Evolutionary conservation across 2,797 vertebrate genomes (phyloP).

Genomic region (Megaceryle alcyon): DNA sequence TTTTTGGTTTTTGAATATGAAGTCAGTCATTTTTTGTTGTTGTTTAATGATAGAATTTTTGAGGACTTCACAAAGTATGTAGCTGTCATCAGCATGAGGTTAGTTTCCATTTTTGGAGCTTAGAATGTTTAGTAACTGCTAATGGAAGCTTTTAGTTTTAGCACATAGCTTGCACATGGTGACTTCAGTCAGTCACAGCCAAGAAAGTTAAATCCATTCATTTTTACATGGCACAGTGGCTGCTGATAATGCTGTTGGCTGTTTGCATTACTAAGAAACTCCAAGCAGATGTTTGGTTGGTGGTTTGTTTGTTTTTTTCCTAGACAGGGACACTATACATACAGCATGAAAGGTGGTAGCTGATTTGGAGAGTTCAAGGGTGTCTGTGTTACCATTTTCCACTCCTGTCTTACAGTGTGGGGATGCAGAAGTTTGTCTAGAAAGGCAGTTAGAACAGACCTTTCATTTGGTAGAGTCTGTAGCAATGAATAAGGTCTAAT

Average conservation of each 20-base stretch:
- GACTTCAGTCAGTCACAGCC: not conserved
- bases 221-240: fast-evolving
- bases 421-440: not conserved
- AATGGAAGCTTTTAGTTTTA: not conserved
- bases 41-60: not conserved
- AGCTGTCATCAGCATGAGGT: not conserved
- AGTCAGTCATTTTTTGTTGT: not conserved
- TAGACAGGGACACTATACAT: no score
- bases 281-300: not conserved
- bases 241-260: not conserved
- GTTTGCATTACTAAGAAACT: not conserved
- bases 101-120: not conserved
- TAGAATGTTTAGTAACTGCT: not conserved
- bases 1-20: not conserved
- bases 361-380: not conserved
- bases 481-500: not conserved
- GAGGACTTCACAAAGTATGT: not conserved
- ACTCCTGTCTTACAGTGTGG: not conserved
- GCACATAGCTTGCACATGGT: not conserved
- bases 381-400: not conserved
- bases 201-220: not conserved
- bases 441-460: not conserved
- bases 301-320: not conserved
- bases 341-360: not conserved
- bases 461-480: not conserved